Conservation (phyloP, 2,797 vertebrate genomes). For the Chromis chromis region DNA sequence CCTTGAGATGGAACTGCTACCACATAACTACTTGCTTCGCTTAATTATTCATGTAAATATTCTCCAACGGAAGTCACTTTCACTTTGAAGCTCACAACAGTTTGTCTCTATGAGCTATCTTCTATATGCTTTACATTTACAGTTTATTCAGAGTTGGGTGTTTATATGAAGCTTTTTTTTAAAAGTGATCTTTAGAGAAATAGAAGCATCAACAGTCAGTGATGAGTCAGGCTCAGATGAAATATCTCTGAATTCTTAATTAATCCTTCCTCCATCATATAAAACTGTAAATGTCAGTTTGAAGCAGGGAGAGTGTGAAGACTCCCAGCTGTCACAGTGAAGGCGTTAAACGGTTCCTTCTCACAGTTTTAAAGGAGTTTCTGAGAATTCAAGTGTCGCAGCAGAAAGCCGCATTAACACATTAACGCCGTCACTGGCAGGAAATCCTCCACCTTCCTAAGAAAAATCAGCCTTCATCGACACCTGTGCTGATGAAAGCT, state of each 20-base stretch:
- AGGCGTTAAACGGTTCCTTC: slow-evolving; percentile 19
- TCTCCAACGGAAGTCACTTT: too few relatives aligned
- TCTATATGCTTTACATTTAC: too few relatives aligned
- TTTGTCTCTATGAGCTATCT: too few relatives aligned
- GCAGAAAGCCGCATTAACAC: slow-evolving; percentile 27
- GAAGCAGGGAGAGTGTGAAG: slow-evolving; percentile 28
- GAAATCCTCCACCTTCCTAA: slow-evolving; percentile 4
- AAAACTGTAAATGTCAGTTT: slow-evolving; percentile 21
- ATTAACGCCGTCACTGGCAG: slow-evolving; percentile 4
- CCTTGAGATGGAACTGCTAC: too few relatives aligned
- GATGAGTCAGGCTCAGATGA: background rate
- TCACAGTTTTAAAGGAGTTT: slow-evolving; percentile 7
- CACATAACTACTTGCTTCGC: too few relatives aligned
- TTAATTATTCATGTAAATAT: too few relatives aligned
- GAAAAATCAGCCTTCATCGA: background rate
- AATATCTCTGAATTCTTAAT: background rate
- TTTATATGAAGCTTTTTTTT: too few relatives aligned
- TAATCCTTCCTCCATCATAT: background rate
- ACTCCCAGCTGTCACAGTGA: slow-evolving; percentile 25
- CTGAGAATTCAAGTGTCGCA: slow-evolving; percentile 10
- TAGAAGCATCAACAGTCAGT: background rate
- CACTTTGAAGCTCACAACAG: too few relatives aligned
- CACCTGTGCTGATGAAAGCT: background rate
- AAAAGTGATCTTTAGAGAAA: background rate
- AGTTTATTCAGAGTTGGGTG: too few relatives aligned